Conservation (phyloP, 2,888 invertebrate genomes). For the Plagodis dolabraria region DNA sequence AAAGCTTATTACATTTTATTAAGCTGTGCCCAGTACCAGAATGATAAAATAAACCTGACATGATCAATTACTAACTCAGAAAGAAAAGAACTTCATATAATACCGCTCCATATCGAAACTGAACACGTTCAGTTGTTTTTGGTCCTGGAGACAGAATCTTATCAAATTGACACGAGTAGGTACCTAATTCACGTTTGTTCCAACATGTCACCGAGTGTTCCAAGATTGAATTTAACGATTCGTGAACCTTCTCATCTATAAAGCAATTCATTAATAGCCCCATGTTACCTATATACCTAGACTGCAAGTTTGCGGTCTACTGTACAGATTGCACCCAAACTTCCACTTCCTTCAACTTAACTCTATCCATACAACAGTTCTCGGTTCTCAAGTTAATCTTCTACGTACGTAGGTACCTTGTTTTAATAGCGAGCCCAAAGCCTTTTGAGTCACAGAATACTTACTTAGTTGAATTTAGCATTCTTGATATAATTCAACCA, state of each 20-base stretch:
- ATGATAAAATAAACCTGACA: too few species aligned
- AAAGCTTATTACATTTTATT: too few species aligned
- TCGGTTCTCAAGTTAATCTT: slow-evolving; percentile 58
- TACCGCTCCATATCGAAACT: not conserved
- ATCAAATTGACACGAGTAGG: slow-evolving; percentile 1
- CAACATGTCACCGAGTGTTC: slow-evolving; percentile 2
- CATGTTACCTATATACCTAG: slow-evolving; percentile 47
- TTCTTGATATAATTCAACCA: slow-evolving; percentile 34
- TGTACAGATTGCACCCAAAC: slow-evolving; percentile 57
- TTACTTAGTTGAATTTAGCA: slow-evolving; percentile 43
- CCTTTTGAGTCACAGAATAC: slow-evolving; percentile 23
- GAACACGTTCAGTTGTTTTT: not conserved
- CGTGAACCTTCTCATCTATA: slow-evolving; percentile 37
- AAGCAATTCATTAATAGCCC: slow-evolving; percentile 53
- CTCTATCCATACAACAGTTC: slow-evolving; percentile 52
- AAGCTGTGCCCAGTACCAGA: too few species aligned
- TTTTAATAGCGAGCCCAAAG: slow-evolving; percentile 51
- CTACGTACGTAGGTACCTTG: slow-evolving; percentile 47
- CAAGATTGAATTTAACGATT: slow-evolving; percentile 8
- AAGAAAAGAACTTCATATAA: not conserved
- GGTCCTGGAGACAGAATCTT: not conserved
- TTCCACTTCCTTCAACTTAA: slow-evolving; percentile 64
- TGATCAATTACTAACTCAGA: not conserved
- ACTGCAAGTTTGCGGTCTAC: slow-evolving; percentile 53
- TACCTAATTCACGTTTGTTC: slow-evolving; percentile 3